These are phyloP conservation scores for Phytoseiulus persimilis DNA, from an alignment of 2,888 invertebrate genomes.

Conservation along the genomic window DNA sequence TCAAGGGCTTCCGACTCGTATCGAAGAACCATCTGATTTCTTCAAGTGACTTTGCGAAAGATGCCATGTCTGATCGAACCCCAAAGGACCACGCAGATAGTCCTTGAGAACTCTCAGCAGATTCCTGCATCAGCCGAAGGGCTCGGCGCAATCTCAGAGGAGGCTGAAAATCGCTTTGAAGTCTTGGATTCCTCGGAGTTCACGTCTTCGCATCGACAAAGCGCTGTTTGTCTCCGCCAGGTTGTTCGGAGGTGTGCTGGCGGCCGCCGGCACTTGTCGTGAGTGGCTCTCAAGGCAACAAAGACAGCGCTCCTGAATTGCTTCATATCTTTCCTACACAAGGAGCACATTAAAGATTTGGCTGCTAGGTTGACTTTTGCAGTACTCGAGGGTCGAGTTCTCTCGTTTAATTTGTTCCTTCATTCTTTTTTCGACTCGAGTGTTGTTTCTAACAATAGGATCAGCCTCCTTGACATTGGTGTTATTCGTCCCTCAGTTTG, in stretches of 20 bases:
- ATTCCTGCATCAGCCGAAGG: no score
- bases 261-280: neutral
- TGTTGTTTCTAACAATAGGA: neutral
- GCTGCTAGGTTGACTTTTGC: neutral
- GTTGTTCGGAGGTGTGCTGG: neutral
- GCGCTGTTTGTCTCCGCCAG: neutral
- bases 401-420: neutral
- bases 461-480: neutral
- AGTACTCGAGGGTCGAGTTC: neutral
- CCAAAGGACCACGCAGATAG: no score
- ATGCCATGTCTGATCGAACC: no score
- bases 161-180: no score
- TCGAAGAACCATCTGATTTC: no score
- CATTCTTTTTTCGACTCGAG: neutral
- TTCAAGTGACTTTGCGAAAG: no score
- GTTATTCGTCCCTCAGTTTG: neutral
- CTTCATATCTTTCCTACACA: neutral
- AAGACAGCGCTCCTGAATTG: neutral
- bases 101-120: no score
- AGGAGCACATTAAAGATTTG: neutral
- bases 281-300: neutral
- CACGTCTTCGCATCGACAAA: neutral
- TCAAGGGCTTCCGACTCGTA: neutral
- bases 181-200: neutral
- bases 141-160: no score